Evolutionary conservation across 2,888 invertebrate genomes (phyloP).

Genomic region (Imbricaverruca yamaguchii): DNA sequence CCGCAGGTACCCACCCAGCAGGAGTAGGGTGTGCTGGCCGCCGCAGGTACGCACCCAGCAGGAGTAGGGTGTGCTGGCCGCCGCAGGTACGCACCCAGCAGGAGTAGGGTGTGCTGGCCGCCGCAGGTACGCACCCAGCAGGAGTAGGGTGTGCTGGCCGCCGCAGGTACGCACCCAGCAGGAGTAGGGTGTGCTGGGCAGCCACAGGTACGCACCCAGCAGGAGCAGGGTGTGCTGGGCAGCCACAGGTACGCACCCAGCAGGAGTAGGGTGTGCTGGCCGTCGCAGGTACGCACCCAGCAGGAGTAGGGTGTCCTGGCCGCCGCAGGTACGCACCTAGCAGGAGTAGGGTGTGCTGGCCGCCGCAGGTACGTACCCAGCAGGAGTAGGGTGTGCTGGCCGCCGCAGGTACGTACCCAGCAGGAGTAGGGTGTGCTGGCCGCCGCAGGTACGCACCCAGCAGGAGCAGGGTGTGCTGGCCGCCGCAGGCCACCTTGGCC

Average conservation of each 20-base stretch:
- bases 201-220: neutral
- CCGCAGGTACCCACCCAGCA: slow-evolving; percentile 18
- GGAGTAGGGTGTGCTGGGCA: neutral
- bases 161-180: neutral
- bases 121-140: neutral
- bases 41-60: neutral
- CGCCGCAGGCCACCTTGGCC: neutral
- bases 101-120: neutral
- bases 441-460: neutral
- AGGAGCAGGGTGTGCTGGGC: neutral
- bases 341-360: neutral
- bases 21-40: too few species aligned
- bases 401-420: neutral
- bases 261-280: neutral
- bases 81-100: neutral
- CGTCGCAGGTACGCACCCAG: neutral
- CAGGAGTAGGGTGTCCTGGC: neutral
- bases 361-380: neutral
- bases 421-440: neutral
- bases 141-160: neutral
- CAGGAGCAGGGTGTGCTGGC: neutral
- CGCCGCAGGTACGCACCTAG: neutral
- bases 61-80: neutral
- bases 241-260: neutral
- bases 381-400: neutral